Evolutionary conservation across 2,797 vertebrate species (phyloP).

Genomic region (Characodon lateralis): DNA sequence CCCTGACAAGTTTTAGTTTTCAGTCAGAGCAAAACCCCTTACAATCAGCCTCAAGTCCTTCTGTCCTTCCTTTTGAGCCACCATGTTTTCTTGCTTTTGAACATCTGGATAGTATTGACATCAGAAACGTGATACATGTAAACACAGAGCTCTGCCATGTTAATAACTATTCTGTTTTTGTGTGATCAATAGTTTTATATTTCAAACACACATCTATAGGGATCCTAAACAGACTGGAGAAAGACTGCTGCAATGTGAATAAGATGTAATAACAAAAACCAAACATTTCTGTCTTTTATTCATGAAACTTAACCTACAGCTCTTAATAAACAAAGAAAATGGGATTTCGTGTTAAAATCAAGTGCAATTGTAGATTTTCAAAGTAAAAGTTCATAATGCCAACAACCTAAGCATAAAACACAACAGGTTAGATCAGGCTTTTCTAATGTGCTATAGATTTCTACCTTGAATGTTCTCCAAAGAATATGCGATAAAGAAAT

Average conservation of each 20-base stretch:
- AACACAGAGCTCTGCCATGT: not conserved
- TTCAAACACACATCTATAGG: not conserved
- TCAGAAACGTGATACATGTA: slow-evolving; percentile 14
- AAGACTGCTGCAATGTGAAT: not conserved
- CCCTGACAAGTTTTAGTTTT: not conserved
- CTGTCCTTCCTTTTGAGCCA: not conserved
- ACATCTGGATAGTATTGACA: not conserved
- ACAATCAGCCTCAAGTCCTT: not conserved
- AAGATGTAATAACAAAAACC: not conserved
- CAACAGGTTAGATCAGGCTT: not conserved
- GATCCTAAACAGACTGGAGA: not conserved
- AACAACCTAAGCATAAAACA: slow-evolving; percentile 3
- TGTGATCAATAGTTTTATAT: slow-evolving; percentile 18
- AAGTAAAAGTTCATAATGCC: not conserved
- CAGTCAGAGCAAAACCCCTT: not conserved
- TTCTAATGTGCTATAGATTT: not conserved
- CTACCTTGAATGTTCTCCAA: too few species aligned
- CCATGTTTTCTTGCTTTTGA: not conserved
- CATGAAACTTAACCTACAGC: not conserved
- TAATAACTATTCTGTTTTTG: slow-evolving; percentile 7
- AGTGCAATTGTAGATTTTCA: not conserved
- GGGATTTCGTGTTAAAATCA: not conserved
- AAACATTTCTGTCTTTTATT: not conserved
- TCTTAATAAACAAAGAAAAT: not conserved
- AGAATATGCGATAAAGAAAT: too few species aligned